These are phyloP conservation scores for Corynorhinus townsendii DNA, from an alignment of 2,113 vertebrate species.

Conservation along the genomic window DNA sequence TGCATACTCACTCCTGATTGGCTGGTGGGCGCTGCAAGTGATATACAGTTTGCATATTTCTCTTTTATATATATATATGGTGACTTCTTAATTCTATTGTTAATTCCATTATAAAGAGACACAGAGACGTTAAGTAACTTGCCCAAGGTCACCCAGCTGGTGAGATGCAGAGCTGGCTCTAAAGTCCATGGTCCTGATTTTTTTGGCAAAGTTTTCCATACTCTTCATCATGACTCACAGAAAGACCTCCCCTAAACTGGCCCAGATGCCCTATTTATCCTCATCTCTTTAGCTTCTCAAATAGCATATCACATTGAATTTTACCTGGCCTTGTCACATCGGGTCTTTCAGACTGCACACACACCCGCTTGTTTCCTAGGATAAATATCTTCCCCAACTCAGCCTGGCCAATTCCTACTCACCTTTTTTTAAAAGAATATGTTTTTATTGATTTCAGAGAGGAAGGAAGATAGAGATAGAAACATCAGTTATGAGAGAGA, in stretches of 20 bases:
- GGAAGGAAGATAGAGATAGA: no score
- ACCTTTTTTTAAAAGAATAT: neutral
- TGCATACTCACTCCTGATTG: no score
- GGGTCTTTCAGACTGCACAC: neutral
- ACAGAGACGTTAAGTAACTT: neutral
- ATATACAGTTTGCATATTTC: no score
- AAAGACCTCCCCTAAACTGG: neutral
- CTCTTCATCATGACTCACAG: neutral
- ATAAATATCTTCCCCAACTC: neutral
- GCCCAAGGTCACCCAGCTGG: neutral
- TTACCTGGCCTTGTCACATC: no score
- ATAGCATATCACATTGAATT: neutral
- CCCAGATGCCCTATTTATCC: neutral
- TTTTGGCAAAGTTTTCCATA: neutral
- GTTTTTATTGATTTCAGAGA: no score
- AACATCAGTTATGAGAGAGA: no score
- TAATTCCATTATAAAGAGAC: slow-evolving; percentile 15
- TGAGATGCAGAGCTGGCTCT: neutral
- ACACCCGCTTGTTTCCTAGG: neutral
- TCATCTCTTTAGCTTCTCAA: neutral
- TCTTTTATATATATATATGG: no score
- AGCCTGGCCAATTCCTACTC: neutral
- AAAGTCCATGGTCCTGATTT: neutral
- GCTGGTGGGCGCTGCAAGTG: no score
- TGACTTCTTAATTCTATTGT: neutral